phyloP scores from a whole-genome alignment of 2,113 vertebrate species.

The Nanorana parkeri region DNA sequence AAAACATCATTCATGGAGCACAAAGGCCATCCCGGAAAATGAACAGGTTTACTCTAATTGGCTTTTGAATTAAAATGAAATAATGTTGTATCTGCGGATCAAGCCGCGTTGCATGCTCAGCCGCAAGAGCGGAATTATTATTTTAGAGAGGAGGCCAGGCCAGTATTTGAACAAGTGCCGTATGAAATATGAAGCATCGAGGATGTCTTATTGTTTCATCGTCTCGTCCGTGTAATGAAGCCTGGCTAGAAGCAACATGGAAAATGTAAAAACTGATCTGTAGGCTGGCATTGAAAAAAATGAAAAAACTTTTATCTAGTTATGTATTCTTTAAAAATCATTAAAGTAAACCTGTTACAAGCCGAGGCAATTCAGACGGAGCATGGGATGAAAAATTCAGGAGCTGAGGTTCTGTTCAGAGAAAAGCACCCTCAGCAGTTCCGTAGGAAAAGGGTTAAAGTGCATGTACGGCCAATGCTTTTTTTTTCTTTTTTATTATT shows the following conservation, averaged over 20 bases:
- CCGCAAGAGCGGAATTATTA: neutral
- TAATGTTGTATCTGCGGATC: conserved; percentile 43
- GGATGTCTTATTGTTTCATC: neutral
- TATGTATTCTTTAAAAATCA: too few species aligned
- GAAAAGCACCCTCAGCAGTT: too few species aligned
- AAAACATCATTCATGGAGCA: conserved; percentile 22
- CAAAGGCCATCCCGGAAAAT: conserved; percentile 30
- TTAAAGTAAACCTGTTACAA: too few species aligned
- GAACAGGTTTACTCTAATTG: conserved; percentile 50
- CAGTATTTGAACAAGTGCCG: neutral
- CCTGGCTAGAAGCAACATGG: neutral
- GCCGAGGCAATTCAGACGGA: too few species aligned
- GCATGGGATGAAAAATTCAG: too few species aligned
- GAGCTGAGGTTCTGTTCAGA: too few species aligned
- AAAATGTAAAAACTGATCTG: too few species aligned
- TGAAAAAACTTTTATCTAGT: too few species aligned
- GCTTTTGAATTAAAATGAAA: conserved; percentile 49
- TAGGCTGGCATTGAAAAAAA: too few species aligned
- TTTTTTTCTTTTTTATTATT: too few species aligned
- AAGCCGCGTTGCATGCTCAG: conserved; percentile 1
- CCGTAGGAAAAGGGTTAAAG: too few species aligned
- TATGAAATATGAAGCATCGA: conserved; percentile 1
- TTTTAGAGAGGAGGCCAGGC: neutral
- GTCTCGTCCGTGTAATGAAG: neutral
- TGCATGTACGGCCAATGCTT: too few species aligned